Base-by-base conservation (phyloP, 2,797 vertebrate species). In the Neosilurus mollespiculum region DNA sequence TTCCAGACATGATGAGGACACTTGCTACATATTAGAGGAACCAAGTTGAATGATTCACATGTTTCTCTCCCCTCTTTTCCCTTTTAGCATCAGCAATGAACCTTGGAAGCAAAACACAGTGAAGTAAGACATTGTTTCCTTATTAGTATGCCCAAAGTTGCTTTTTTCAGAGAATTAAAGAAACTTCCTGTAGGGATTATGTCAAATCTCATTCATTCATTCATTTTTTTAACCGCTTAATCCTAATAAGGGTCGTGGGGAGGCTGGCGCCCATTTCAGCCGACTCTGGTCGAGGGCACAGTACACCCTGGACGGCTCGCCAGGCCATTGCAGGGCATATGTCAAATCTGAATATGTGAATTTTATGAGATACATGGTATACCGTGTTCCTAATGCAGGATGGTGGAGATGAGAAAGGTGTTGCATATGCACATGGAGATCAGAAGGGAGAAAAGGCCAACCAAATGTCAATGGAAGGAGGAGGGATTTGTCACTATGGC, bases 381-480 rank as follows among this genome's bases (percentile, higher is more conserved):
- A 24, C 51, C 10, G 15, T 53, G 18, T 58, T 61, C 3, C 20
- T 54, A 22, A 20, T 37, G 58, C 10, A 71, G 53, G 58, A 86
- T 82, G 82, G 79, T 30, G 22, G 43, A 64, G 83, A 87, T 89
- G 81, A 43, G 43, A 43, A 8, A 43, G 70, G 83, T 77, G 56
- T 80, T 79, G 51, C 24, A 83, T 54, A 62, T 80, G 59, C 73
- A 77, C 18, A 56, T 62, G 56, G 72, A 83, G 79, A 83, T 87
- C 85, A 85, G 84, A 72, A 75, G 82, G 51, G 66, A 76, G 84
- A 78, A 92, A 93, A 93, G 92, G 92, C 86, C 91, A 92, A 83
- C 84, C 81, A 94, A 93, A 92, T 93, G 91, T 90, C 92, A 93
- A 79, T 79, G 89, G 90, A 92, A 89, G 90, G 87, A 80, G 84